A percentile compares a stretch with the other conserved stretches of the same genome.
These are phyloP conservation scores for Callionymus lyra DNA, from an alignment of 2,113 vertebrate species.

Conservation along the genomic window DNA sequence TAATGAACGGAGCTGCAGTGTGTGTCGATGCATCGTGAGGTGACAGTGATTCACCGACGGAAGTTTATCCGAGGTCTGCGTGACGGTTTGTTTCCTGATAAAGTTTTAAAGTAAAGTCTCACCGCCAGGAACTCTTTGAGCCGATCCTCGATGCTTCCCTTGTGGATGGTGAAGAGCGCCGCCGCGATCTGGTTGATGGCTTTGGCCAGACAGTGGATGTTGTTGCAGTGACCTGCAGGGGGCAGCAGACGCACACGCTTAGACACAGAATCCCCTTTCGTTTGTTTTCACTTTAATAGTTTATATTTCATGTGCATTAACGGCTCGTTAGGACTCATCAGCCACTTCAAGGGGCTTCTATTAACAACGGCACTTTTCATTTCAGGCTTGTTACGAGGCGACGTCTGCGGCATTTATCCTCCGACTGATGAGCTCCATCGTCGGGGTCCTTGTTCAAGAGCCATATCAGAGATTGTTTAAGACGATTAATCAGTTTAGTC, in stretches of 20 bases:
- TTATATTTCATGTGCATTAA: constrained; percentile 5
- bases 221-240: constrained; percentile 92
- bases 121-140: constrained; percentile 97
- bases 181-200: constrained; percentile 98
- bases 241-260: constrained; percentile 23
- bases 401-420: constrained; percentile 24
- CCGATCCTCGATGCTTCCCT: constrained; percentile 98
- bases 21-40: too few relatives aligned
- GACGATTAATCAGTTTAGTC: background rate
- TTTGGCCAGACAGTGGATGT: constrained; percentile 98
- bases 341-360: constrained; percentile 30
- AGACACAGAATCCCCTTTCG: too few relatives aligned
- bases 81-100: too few relatives aligned
- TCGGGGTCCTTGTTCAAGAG: constrained; percentile 13
- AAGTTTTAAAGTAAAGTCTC: too few relatives aligned
- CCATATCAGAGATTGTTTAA: background rate
- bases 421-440: constrained; percentile 8
- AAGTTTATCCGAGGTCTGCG: too few relatives aligned
- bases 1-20: too few relatives aligned
- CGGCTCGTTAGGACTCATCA: constrained; percentile 39
- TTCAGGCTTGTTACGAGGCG: constrained; percentile 49
- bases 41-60: too few relatives aligned
- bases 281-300: too few relatives aligned
- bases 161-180: constrained; percentile 97
- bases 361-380: constrained; percentile 48